Evolutionary conservation across 2,888 invertebrate genomes (phyloP), one percentile per base, ranked within the genome.

Genomic region (Yponomeuta evonymella): DNA sequence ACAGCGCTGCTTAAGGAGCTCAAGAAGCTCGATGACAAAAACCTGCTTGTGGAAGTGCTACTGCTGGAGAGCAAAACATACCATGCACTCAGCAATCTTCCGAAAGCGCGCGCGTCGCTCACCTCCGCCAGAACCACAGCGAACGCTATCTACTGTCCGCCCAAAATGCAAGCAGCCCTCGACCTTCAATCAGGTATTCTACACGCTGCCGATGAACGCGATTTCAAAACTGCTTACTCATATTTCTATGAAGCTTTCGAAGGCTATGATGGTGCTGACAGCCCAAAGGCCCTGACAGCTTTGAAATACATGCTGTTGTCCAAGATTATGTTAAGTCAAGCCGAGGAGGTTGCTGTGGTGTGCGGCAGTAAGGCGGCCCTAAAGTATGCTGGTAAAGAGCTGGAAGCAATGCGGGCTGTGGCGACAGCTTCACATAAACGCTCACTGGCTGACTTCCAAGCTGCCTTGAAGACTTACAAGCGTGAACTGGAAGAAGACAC

Each of bases 191-290:
- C 99, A 6, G 99, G 99, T 78, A 98, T 99, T 77, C 93, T 99
- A 72, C 99, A 99, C 90, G 99, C 99, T 11, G 99, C 99, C n/a
- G 99, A 99, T 85, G 99, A 99, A 88, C 96, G 97, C 79, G 99
- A 99, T 85, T 99, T 99, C 88, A 99, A 99, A 94, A 99, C 99
- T 72, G 99, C 99, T 67, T 99, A 98, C 91, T 99, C 99, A 71
- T 99, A 99, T 85, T 99, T 99, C 86, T 99, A 99, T 87, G 99
- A 99, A 93, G 99, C 99, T 15, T 99, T 99, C 88, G 99, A 99
- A 93, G 98, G 99, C 77, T 99, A 98, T 87, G 99, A 99, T 88
- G 98, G 98, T 76, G 97, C 98, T 5, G 98, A 98, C 79, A 96
- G 95, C 80, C 95, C 95, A 5, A 98, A 97, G 87, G 99, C 99